These are phyloP conservation scores for Sigmodon hispidus DNA, from an alignment of 2,113 vertebrate species.

Conservation along the genomic window DNA sequence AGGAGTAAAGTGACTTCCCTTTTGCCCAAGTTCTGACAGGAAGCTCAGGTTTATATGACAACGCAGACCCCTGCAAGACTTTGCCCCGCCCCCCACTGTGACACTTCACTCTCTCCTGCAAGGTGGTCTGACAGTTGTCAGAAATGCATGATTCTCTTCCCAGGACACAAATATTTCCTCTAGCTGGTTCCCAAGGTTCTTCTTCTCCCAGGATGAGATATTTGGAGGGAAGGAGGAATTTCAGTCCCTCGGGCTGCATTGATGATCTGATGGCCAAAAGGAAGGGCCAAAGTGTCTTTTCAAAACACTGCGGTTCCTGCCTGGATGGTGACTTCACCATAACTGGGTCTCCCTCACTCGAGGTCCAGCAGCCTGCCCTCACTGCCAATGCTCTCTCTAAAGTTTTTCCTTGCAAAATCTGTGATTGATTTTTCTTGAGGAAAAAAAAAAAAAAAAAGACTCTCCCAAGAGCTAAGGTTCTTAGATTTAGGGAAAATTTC, in stretches of 20 bases:
- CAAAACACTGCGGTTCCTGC: not conserved
- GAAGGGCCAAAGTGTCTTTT: no score
- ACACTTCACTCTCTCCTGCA: not conserved
- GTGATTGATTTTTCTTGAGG: not conserved
- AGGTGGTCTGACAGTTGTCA: not conserved
- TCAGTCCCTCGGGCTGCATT: not conserved
- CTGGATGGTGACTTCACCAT: not conserved
- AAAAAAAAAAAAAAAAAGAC: not conserved
- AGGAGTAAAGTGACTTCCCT: not conserved
- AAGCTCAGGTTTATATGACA: not conserved
- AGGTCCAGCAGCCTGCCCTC: no score
- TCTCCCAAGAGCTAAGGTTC: not conserved
- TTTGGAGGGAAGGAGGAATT: not conserved
- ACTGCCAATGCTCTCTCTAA: fast-evolving
- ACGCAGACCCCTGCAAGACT: not conserved
- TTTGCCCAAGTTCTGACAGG: not conserved
- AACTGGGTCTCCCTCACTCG: not conserved
- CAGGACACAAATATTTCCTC: not conserved
- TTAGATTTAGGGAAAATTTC: not conserved
- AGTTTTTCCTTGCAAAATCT: not conserved
- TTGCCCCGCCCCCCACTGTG: no score
- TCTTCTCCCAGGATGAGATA: not conserved
- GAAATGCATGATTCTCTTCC: not conserved
- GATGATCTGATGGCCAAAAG: not conserved
- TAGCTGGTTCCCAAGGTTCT: not conserved